Base-by-base conservation (phyloP, 2,888 invertebrate species). In the Thyatira batis region DNA sequence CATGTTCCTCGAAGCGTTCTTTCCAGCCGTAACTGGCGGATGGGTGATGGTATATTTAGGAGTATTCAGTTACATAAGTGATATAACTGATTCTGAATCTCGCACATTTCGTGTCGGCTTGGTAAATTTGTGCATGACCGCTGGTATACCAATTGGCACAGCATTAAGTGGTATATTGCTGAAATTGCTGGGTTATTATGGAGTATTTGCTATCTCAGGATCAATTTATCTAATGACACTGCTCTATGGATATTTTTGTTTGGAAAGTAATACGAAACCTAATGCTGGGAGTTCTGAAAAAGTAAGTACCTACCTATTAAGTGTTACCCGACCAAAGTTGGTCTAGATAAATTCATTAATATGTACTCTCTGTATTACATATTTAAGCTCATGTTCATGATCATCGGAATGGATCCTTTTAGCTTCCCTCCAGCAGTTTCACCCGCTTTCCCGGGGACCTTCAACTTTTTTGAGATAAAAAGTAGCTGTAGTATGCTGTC, bases 61-160 rank as follows among this genome's bases (percentile, higher is more conserved):
- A n/a, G 89, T 94, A 51, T 93, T 94, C 78, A 93, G 93, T 63
- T 94, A 94, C 66, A 90, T 95, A 4, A 92, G 94, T 69, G 93
- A 94, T 49, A 89, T 94, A 5, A 93, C 94, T 0, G 85, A 84
- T 54, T 84, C 89, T 20, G 84, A 93, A 59, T 85, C 85, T 0
- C 90, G 94, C 57, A 95, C 95, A 0, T 86, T 93, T 44, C 81
- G 94, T 60, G 92, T 95, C 1, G 94, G 94, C 0, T 82, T 94
- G 8, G 89, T 93, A 3, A 94, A 94, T 69, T 80, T 93, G 13
- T 93, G 93, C 72, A 80, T 93, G 68, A 94, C 93, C 45, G 84
- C 93, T 10, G 93, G 94, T 0, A 84, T 93, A 20, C 93, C 94
- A 0, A 65, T 94, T 2, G 94, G 94, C 0, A 91, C 93, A 1